A percentile compares a stretch with the other conserved stretches of the same genome.
These are phyloP conservation scores for Channa argus DNA, from an alignment of 2,113 vertebrate species.

Conservation along the genomic window DNA sequence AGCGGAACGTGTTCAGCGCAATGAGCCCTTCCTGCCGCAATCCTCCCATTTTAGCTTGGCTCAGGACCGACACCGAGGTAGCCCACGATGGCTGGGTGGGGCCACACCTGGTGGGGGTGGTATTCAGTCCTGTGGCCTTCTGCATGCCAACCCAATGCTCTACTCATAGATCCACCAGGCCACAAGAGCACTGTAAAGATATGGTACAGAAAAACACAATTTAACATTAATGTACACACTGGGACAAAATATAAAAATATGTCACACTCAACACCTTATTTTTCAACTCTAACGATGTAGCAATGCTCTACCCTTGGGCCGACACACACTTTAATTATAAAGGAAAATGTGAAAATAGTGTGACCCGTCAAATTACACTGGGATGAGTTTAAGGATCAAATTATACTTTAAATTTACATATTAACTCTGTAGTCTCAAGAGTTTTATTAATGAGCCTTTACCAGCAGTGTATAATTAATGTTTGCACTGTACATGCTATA, in stretches of 20 bases:
- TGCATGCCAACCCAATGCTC: too few species aligned
- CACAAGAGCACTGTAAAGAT: too few species aligned
- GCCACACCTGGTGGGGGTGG: too few species aligned
- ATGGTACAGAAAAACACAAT: not conserved
- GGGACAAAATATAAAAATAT: not conserved
- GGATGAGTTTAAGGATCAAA: not conserved
- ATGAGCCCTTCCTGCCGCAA: too few species aligned
- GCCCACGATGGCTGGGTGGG: too few species aligned
- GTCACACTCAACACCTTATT: not conserved
- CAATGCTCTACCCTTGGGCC: not conserved
- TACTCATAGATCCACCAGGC: too few species aligned
- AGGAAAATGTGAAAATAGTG: not conserved
- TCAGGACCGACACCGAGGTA: too few species aligned
- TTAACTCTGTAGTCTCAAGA: not conserved
- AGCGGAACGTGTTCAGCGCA: too few species aligned
- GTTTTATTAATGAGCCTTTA: slow-evolving; percentile 17
- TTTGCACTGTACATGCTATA: not conserved
- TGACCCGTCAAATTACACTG: not conserved
- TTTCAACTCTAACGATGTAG: not conserved
- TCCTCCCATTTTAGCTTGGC: too few species aligned
- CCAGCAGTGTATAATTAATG: slow-evolving; percentile 5
- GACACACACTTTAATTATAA: not conserved
- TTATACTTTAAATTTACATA: not conserved
- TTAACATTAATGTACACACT: not conserved
- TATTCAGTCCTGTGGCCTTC: too few species aligned